Evolutionary conservation across 2,797 vertebrate species (phyloP).

Genomic region (Tamandua tetradactyla): DNA sequence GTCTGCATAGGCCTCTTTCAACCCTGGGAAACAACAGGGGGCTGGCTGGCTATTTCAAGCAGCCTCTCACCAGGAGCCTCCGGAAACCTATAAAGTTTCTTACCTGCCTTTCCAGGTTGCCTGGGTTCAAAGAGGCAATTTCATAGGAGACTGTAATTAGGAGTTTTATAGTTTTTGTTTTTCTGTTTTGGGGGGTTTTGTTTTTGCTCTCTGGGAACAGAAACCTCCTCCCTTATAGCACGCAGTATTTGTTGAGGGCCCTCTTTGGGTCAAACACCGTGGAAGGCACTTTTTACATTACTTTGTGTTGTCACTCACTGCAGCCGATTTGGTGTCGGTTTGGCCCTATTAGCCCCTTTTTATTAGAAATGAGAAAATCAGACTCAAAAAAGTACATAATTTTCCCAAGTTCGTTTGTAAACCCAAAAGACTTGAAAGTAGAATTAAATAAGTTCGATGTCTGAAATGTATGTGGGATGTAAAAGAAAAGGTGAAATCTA

Average conservation of each 20-base stretch:
- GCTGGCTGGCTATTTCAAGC: background rate
- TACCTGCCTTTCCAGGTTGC: constrained; percentile 68
- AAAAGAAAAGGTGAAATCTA: background rate
- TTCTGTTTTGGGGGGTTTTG: constrained; percentile 16
- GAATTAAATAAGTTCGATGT: background rate
- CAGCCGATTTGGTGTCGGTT: background rate
- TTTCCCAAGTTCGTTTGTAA: background rate
- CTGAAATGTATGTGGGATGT: background rate
- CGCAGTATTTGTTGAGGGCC: background rate
- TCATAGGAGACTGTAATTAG: constrained; percentile 70
- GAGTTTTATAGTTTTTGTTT: constrained; percentile 56
- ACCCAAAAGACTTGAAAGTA: background rate
- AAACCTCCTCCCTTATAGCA: constrained; percentile 44
- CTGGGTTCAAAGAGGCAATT: constrained; percentile 73
- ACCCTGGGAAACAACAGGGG: constrained; percentile 47
- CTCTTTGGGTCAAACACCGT: background rate
- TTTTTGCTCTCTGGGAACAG: constrained; percentile 65
- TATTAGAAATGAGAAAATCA: constrained; percentile 9
- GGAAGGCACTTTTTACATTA: background rate
- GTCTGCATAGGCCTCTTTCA: background rate
- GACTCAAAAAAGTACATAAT: background rate
- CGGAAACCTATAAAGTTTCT: constrained; percentile 65
- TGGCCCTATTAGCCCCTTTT: background rate
- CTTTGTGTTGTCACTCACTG: background rate
- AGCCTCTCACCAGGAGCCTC: constrained; percentile 50